Conservation (phyloP, 2,113 vertebrate genomes). For the Columbina picui region DNA sequence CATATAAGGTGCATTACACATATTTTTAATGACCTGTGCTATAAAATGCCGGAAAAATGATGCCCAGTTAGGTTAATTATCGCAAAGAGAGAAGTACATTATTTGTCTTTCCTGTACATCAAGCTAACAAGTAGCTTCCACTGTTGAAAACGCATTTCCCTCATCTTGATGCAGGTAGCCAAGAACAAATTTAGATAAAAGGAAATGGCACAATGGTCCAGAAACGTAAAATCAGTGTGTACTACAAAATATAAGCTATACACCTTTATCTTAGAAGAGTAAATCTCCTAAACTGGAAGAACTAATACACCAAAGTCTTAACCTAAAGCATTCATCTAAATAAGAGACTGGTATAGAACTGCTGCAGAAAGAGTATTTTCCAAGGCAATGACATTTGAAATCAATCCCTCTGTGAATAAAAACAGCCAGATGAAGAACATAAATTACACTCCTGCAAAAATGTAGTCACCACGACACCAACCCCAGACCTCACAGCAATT, state of each 20-base stretch:
- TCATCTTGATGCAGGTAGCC: not conserved
- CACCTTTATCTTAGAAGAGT: not conserved
- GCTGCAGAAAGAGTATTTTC: not conserved
- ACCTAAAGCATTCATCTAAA: not conserved
- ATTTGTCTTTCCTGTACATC: not conserved
- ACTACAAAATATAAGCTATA: not conserved
- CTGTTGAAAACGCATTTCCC: not conserved
- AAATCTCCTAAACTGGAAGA: not conserved
- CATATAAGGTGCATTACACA: not conserved
- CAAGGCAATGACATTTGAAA: not conserved
- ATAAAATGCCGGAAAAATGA: not conserved
- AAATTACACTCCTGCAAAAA: not conserved
- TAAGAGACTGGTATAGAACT: not conserved
- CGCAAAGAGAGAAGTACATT: not conserved
- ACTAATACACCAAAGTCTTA: not conserved
- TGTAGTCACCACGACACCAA: not conserved
- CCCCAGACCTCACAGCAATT: not conserved
- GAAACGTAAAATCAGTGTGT: not conserved
- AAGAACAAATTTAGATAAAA: not conserved
- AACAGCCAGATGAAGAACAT: not conserved
- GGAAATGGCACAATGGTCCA: not conserved
- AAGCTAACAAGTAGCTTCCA: not conserved
- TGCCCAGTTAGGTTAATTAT: not conserved
- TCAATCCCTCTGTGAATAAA: not conserved
- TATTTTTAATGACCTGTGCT: not conserved